phyloP scores from a whole-genome alignment of 1,140 invertebrate genomes.

The Venturia canescens region DNA sequence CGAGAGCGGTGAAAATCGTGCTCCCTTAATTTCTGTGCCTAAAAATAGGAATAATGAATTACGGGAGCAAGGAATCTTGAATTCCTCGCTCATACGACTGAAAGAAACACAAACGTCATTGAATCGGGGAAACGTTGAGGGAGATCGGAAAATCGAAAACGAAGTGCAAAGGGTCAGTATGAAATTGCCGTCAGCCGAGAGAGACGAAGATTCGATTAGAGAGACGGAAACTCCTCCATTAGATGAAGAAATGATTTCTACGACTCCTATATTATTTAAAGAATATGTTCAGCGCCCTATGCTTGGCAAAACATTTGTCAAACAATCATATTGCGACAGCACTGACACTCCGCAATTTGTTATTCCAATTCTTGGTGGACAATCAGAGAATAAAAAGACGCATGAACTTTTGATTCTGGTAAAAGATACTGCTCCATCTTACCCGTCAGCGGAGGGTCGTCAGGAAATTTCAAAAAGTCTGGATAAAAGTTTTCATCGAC shows the following conservation, averaged over 20 bases:
- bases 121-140: neutral
- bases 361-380: neutral
- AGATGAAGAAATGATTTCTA: slow-evolving; percentile 13
- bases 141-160: neutral
- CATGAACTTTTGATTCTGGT: neutral
- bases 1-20: neutral
- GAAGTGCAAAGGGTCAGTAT: slow-evolving; percentile 19
- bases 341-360: slow-evolving; percentile 13
- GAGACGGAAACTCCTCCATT: slow-evolving; percentile 32
- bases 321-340: neutral
- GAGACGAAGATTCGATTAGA: slow-evolving; percentile 19
- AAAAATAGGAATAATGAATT: slow-evolving; percentile 28
- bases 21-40: neutral
- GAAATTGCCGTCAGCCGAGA: slow-evolving; percentile 31
- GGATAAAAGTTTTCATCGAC: slow-evolving; percentile 6
- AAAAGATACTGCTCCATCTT: neutral
- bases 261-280: neutral
- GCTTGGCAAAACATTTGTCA: neutral
- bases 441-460: neutral
- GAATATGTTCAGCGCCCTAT: neutral
- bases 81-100: neutral
- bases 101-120: neutral
- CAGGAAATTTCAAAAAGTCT: neutral
- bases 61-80: neutral
- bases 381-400: neutral